Base-by-base conservation (phyloP, 2,113 vertebrate genomes). In the Rhea americana region DNA sequence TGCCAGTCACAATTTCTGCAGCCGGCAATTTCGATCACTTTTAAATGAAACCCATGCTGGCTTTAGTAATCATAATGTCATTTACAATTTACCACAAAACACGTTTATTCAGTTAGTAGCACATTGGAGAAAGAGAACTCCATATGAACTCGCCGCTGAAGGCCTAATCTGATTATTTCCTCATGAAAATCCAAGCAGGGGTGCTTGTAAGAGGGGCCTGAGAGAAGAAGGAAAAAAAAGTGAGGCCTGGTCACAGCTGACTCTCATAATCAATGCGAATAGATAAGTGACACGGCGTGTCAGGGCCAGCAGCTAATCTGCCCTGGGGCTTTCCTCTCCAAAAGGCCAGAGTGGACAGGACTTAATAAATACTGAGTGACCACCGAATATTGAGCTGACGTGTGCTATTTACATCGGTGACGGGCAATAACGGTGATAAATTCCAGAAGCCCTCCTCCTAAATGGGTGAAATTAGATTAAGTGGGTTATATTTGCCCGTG, bases 161-260 rank as follows among this genome's bases (percentile, higher is more conserved):
- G 96, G 96, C 94, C 96, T 98, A 98, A 98, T 98, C 98, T 97
- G 98, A 98, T 98, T 98, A 98, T 98, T 98, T 98, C 98, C 98
- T 98, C 98, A 98, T 98, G 98, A 98, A 98, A 98, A 98, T 98
- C 98, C 96, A 98, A 97, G 97, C 97, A 97, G 98, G 98, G 98
- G 97, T 97, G 95, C 98, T 98, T 98, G 98, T 97, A 98, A 98
- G 97, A 96, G 88, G 93, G 96, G 95, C 89, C 94, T 96, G 93
- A 96, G 90, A 97, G 86, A 91, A 95, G 96, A 93, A 91, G 95
- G 84, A 74, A 72, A 95, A 95, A 95, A 30, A 58, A 56, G 88
- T 85, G 87, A 93, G 96, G 92, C 93, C 95, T 96, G 96, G 94
- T 94, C 94, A 94, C 98, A 98, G 98, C 98, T 98, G 98, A 98